Conservation (phyloP, 1,140 invertebrate species). For the Platorchestia sp. region DNA sequence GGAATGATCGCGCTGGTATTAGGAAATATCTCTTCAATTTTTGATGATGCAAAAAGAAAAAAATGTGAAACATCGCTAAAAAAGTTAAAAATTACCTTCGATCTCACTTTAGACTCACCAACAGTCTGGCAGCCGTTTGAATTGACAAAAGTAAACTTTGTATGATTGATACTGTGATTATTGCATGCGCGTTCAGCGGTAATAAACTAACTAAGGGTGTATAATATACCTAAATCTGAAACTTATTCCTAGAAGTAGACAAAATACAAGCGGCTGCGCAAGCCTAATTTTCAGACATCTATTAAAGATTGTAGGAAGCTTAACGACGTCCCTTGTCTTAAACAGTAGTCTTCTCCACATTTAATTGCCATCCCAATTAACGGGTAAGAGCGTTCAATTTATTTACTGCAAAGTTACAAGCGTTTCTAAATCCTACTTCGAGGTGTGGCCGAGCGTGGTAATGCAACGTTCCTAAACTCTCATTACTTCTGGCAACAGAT, state of each 20-base stretch:
- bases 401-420: conserved; percentile 9
- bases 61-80: no score
- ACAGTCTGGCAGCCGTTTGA: neutral
- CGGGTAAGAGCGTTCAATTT: conserved; percentile 6
- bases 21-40: no score
- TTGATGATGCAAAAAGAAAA: no score
- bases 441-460: neutral
- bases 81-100: no score
- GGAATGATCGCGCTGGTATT: no score
- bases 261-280: neutral
- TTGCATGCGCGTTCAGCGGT: neutral
- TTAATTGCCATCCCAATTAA: neutral
- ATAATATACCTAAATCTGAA: no score
- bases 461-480: neutral
- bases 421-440: neutral
- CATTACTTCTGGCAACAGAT: neutral
- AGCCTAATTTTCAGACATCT: neutral
- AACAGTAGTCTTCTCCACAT: neutral
- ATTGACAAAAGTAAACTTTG: neutral
- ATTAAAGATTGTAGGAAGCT: neutral
- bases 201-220: neutral
- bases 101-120: no score
- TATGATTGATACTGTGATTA: neutral
- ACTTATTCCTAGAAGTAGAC: neutral
- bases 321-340: neutral